Percentiles rank a stretch among this genome's conserved stretches.
Evolutionary conservation across 1,140 invertebrate genomes (phyloP).

Genomic region (Uloborus diversus): DNA sequence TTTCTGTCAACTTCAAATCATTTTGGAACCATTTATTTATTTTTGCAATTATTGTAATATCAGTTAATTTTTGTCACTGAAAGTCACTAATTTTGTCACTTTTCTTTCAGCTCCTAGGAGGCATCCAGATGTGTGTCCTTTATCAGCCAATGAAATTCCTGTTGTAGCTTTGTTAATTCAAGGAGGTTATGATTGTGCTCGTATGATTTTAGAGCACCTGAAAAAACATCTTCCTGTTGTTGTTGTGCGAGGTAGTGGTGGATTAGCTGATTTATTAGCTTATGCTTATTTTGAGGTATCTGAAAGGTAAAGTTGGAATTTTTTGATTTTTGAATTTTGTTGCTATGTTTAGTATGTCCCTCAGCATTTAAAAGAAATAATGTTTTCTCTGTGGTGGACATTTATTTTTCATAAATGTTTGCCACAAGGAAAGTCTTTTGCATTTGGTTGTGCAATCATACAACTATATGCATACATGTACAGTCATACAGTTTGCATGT

Average conservation of each 20-base stretch:
- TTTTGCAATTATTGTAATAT: no score
- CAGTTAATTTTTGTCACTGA: no score
- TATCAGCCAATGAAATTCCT: conserved; percentile 60
- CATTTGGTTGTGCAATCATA: no score
- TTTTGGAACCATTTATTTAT: no score
- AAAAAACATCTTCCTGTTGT: conserved; percentile 66
- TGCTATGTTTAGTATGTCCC: not conserved
- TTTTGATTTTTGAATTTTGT: not conserved
- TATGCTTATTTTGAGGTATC: conserved; percentile 65
- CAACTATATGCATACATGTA: no score
- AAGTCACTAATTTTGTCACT: no score
- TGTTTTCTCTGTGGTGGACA: not conserved
- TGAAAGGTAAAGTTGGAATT: conserved; percentile 61
- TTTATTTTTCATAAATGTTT: not conserved
- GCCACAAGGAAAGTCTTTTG: not conserved
- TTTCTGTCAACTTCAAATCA: not conserved
- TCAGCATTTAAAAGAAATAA: not conserved
- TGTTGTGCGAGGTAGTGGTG: conserved; percentile 65
- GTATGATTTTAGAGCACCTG: conserved; percentile 64
- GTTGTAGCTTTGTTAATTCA: conserved; percentile 66
- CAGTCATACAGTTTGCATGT: no score
- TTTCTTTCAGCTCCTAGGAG: conserved; percentile 17
- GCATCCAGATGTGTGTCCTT: conserved; percentile 42
- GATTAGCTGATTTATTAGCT: conserved; percentile 65
- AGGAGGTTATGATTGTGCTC: conserved; percentile 63